Evolutionary conservation across 1,140 invertebrate genomes (phyloP).

Genomic region (Penaeus chinensis): DNA sequence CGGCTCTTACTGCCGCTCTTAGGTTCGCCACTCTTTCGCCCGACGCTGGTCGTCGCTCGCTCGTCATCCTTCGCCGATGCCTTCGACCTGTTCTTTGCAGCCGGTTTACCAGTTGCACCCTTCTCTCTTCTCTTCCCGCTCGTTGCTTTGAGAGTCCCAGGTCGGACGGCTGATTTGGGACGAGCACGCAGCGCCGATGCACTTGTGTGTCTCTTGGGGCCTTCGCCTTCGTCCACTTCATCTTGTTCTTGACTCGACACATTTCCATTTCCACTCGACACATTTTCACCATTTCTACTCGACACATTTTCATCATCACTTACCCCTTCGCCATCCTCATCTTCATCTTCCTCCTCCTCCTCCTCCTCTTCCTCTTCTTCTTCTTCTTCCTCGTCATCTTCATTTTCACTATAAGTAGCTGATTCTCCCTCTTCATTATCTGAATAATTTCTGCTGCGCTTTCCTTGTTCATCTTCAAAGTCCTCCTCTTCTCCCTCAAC

Average conservation of each 20-base stretch:
- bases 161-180: conserved; percentile 39
- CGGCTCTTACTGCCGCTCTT: background rate
- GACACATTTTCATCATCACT: too few species aligned
- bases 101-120: too few species aligned
- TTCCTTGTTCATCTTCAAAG: too few species aligned
- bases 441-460: too few species aligned
- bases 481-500: too few species aligned
- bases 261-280: background rate
- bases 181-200: conserved; percentile 9
- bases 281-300: background rate
- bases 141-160: conserved; percentile 15
- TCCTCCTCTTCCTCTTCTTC: background rate
- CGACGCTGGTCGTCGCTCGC: background rate
- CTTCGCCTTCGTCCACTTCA: too few species aligned
- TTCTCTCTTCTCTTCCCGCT: background rate
- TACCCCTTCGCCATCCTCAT: background rate
- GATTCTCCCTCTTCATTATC: too few species aligned
- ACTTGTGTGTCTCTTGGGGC: too few species aligned
- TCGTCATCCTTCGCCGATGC: background rate
- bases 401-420: conserved; percentile 18
- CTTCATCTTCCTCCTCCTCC: background rate
- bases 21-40: background rate
- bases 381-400: background rate
- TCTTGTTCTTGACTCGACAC: too few species aligned
- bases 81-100: background rate